These are phyloP conservation scores for Hylyphantes graminicola DNA, from an alignment of 1,140 invertebrate genomes.

Conservation along the genomic window DNA sequence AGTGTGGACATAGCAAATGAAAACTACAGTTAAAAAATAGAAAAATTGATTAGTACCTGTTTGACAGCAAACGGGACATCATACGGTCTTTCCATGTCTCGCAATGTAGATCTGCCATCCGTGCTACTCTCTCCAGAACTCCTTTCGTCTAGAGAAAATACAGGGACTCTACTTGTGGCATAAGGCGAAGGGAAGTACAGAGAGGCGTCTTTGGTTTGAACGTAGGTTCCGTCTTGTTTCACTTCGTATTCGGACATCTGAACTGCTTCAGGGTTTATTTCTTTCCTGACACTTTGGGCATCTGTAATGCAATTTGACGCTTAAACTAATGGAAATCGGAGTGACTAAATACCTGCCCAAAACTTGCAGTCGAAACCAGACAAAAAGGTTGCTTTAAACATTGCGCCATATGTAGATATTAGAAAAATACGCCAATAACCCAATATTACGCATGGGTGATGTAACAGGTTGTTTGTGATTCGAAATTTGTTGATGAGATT, in stretches of 20 bases:
- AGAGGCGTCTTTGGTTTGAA: constrained; percentile 37
- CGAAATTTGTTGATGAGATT: too few species aligned
- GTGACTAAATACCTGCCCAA: too few species aligned
- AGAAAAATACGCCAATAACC: too few species aligned
- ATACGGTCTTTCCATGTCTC: constrained; percentile 46
- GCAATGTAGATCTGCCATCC: constrained; percentile 43
- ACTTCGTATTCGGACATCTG: constrained; percentile 57
- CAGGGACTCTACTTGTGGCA: constrained; percentile 46
- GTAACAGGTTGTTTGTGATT: too few species aligned
- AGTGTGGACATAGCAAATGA: too few species aligned
- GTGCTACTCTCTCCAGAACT: constrained; percentile 52
- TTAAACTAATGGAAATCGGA: too few species aligned
- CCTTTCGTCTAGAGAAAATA: constrained; percentile 39
- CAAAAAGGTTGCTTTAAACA: too few species aligned
- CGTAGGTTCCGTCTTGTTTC: constrained; percentile 47
- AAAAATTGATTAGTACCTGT: constrained; percentile 21
- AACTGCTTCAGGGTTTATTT: constrained; percentile 43
- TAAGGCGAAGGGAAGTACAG: constrained; percentile 53
- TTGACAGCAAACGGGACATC: constrained; percentile 58
- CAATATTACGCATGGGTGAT: too few species aligned
- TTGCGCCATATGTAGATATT: too few species aligned
- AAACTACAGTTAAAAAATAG: background rate
- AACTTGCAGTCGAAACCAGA: too few species aligned
- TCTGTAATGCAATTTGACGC: constrained; percentile 2
- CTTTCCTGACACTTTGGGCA: constrained; percentile 33